Percentiles rank a stretch among this genome's conserved stretches.
Evolutionary conservation across 1,140 invertebrate genomes (phyloP).

Genomic region (Drosophila athabasca): DNA sequence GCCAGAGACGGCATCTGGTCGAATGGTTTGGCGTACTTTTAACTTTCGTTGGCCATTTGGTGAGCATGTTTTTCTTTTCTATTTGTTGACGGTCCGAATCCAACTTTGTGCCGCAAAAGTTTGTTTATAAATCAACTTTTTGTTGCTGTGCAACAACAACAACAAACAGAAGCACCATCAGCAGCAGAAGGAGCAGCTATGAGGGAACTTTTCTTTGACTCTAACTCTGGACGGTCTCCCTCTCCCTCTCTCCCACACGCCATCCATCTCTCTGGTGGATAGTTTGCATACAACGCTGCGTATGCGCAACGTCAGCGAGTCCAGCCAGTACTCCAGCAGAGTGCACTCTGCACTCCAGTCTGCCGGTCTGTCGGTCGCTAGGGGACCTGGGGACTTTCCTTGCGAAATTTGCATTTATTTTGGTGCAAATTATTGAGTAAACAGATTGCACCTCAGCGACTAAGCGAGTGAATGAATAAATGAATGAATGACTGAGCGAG

Average conservation of each 20-base stretch:
- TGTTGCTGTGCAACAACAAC: constrained; percentile 7
- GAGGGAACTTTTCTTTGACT: constrained; percentile 36
- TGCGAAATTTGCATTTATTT: constrained; percentile 64
- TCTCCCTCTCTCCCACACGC: not conserved
- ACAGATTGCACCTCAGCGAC: constrained; percentile 60
- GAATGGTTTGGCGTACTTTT: constrained; percentile 46
- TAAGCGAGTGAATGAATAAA: constrained; percentile 1
- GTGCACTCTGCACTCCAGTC: constrained; percentile 28
- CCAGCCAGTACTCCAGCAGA: constrained; percentile 25
- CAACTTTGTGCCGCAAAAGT: constrained; percentile 69
- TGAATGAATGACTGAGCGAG: constrained; percentile 26
- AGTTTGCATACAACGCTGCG: constrained; percentile 42
- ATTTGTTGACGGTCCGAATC: constrained; percentile 67
- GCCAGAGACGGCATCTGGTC: constrained; percentile 22
- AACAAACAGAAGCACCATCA: not conserved
- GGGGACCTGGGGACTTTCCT: constrained; percentile 51
- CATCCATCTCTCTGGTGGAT: constrained; percentile 40
- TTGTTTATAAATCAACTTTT: constrained; percentile 80
- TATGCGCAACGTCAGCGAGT: constrained; percentile 54
- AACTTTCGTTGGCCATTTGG: constrained; percentile 72
- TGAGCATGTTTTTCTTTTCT: constrained; percentile 52
- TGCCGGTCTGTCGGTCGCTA: constrained; percentile 15
- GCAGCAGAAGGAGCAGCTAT: not conserved
- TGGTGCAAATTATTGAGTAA: constrained; percentile 62
- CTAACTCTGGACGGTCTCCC: constrained; percentile 2